Conservation (phyloP, 2,888 invertebrate genomes). For the Parapristionchus giblindavisi region DNA sequence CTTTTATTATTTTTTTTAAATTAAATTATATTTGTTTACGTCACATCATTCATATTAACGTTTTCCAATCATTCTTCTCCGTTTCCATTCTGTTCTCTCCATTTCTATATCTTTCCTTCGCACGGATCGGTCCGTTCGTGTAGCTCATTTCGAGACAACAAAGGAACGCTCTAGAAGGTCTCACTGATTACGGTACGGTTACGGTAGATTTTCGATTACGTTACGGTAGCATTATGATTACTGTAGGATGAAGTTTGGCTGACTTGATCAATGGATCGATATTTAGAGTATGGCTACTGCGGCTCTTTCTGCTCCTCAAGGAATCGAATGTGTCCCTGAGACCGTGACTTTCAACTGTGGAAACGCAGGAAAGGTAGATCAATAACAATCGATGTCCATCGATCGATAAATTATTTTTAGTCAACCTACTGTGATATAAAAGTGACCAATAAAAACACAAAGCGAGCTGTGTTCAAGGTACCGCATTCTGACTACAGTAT, state of each 20-base stretch:
- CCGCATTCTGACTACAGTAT: constrained; percentile 10
- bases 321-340: constrained; percentile 3
- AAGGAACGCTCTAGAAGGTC: constrained; percentile 11
- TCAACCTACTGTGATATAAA: constrained; percentile 25
- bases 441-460: constrained; percentile 10
- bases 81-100: not conserved
- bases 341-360: constrained; percentile 19
- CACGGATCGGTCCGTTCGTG: not conserved
- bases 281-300: constrained; percentile 19
- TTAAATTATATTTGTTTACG: too few relatives aligned
- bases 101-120: constrained; percentile 7
- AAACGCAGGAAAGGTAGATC: constrained; percentile 10
- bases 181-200: not conserved
- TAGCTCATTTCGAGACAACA: constrained; percentile 13
- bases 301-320: constrained; percentile 11
- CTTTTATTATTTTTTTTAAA: too few relatives aligned
- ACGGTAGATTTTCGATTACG: too few relatives aligned
- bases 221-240: too few relatives aligned
- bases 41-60: too few relatives aligned
- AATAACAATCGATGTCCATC: not conserved
- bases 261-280: not conserved
- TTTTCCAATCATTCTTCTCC: not conserved
- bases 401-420: not conserved
- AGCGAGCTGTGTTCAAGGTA: constrained; percentile 9
- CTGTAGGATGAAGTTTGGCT: not conserved